These are phyloP conservation scores for Trichonephila inaurata DNA, from an alignment of 1,140 invertebrate genomes.

Conservation along the genomic window DNA sequence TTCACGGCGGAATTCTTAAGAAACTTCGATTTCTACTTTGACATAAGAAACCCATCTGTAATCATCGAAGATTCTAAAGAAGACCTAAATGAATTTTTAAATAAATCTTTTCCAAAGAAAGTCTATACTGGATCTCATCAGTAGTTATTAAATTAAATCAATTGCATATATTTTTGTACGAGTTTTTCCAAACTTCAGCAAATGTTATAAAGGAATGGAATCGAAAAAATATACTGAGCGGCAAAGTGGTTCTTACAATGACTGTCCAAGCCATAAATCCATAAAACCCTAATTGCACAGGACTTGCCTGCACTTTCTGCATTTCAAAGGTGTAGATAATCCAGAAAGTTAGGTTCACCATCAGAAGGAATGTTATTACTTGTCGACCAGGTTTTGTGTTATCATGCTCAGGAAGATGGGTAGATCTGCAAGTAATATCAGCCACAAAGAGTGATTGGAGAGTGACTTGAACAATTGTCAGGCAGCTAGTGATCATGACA, in stretches of 20 bases:
- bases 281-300: conserved; percentile 95
- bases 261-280: conserved; percentile 96
- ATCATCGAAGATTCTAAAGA: background rate
- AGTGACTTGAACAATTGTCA: conserved; percentile 92
- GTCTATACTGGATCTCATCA: background rate
- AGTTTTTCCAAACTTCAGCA: conserved; percentile 98
- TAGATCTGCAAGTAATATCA: conserved; percentile 93
- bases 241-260: conserved; percentile 94
- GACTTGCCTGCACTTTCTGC: conserved; percentile 94
- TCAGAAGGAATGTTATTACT: conserved; percentile 96
- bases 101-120: background rate
- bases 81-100: background rate
- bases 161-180: conserved; percentile 86
- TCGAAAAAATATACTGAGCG: conserved; percentile 93
- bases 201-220: conserved; percentile 98
- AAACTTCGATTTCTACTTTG: conserved; percentile 4
- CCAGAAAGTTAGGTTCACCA: conserved; percentile 97
- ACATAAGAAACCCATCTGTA: background rate
- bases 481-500: conserved; percentile 92
- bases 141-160: conserved; percentile 27
- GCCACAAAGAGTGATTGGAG: conserved; percentile 97
- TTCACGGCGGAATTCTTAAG: background rate
- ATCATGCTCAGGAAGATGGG: conserved; percentile 91
- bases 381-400: conserved; percentile 93
- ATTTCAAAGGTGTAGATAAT: conserved; percentile 97